Base-by-base conservation (phyloP, 2,888 invertebrate genomes). In the Toxonevra muliebris region DNA sequence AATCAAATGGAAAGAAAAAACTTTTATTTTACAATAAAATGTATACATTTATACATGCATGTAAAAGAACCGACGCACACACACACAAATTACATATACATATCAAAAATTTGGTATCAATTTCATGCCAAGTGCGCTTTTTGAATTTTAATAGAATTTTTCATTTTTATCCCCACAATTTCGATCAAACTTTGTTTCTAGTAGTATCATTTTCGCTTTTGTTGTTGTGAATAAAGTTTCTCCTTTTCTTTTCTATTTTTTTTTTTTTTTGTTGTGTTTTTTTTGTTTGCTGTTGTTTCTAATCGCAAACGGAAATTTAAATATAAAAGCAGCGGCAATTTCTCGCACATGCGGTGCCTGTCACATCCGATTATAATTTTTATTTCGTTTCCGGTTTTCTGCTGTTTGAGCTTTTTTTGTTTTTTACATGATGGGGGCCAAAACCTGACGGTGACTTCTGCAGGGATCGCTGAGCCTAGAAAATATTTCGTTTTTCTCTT, bases 321-420 rank as follows among this genome's bases (percentile, higher is more conserved):
- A 66, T 63, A 63, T 19, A 63, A 68, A 61, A 57, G 50, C 58
- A 52, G 58, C 12, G 30, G 45, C 53, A 52, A 69, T 53, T 60
- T 53, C 65, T 57, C 64, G 63, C 66, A 63, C 69, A 69, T 62
- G 67, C 61, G 60, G 30, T 66, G 65, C 19, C 68, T 71, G 69
- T 68, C 71, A 71, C 69, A 71, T 69, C 66, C 71, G 69, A 65
- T 69, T 72, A 68, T 68, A 68, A 71, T 63, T 71, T 69, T 68
- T 65, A 65, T 69, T 66, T 57, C 58, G 61, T 60, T 65, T n/a
- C n/a, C n/a, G n/a, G n/a, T n/a, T n/a, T n/a, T n/a, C n/a, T n/a
- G n/a, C n/a, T n/a, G n/a, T n/a, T n/a, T n/a, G n/a, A n/a, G n/a
- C n/a, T n/a, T n/a, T 68, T 50, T 54, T 52, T 45, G 55, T 66